phyloP scores from a whole-genome alignment of 1,140 invertebrate genomes.

The Asobara japonica region DNA sequence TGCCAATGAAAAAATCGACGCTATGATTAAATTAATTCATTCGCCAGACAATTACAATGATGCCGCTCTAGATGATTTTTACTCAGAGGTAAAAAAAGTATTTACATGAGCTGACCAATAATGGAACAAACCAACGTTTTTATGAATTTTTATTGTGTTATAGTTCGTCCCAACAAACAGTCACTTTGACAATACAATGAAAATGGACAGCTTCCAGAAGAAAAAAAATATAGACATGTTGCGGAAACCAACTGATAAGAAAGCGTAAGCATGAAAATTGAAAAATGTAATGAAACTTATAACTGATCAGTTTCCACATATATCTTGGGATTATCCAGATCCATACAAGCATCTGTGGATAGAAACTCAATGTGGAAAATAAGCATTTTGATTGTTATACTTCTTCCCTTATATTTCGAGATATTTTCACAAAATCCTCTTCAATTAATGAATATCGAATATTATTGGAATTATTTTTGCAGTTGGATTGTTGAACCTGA shows the following conservation, averaged over 20 bases:
- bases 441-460: neutral
- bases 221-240: neutral
- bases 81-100: neutral
- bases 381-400: neutral
- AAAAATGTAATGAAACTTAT: neutral
- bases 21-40: neutral
- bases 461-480: neutral
- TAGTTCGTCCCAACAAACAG: neutral
- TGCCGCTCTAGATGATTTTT: neutral
- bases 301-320: neutral
- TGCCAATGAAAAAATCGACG: neutral
- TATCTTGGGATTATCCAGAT: neutral
- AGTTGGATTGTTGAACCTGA: neutral
- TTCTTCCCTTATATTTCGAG: neutral
- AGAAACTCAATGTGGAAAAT: neutral
- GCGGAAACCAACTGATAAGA: neutral
- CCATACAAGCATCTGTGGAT: neutral
- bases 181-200: neutral
- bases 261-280: neutral
- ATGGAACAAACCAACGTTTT: neutral
- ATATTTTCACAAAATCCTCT: neutral
- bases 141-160: neutral
- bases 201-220: neutral
- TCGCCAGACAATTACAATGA: neutral
- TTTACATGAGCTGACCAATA: neutral